Evolutionary conservation across 2,888 invertebrate genomes (phyloP).

Genomic region (Ornithoptera priamus): DNA sequence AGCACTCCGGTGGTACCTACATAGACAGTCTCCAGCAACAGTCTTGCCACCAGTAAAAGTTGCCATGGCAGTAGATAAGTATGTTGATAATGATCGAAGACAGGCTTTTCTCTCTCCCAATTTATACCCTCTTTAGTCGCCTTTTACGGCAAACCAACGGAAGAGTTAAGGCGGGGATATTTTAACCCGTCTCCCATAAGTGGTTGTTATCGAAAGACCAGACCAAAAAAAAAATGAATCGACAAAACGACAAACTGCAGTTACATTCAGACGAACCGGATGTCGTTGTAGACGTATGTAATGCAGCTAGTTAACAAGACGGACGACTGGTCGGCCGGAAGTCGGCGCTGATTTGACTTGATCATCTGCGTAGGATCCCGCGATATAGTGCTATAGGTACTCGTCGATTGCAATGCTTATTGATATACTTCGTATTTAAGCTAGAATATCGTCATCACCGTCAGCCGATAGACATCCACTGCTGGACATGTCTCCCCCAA

Average conservation of each 20-base stretch:
- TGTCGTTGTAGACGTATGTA: slow-evolving; percentile 6
- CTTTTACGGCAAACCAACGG: not conserved
- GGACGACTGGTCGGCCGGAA: slow-evolving; percentile 11
- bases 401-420: not conserved
- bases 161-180: too few relatives aligned
- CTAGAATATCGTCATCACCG: too few relatives aligned
- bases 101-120: too few relatives aligned
- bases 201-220: too few relatives aligned
- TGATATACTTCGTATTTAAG: not conserved
- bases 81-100: too few relatives aligned
- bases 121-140: not conserved
- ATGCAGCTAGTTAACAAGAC: slow-evolving; percentile 17
- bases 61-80: too few relatives aligned
- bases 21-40: too few relatives aligned
- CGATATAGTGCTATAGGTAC: not conserved
- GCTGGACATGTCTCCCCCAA: too few relatives aligned
- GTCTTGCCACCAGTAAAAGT: too few relatives aligned
- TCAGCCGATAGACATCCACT: too few relatives aligned
- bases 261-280: slow-evolving; percentile 1
- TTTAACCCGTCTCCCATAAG: too few relatives aligned
- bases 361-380: slow-evolving; percentile 12
- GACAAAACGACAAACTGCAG: not conserved
- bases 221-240: slow-evolving; percentile 5
- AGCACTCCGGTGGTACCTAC: too few relatives aligned
- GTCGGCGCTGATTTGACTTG: slow-evolving; percentile 20